A percentile compares a stretch with the other conserved stretches of the same genome.
Evolutionary conservation across 2,113 vertebrate species (phyloP).

Genomic region (Oceanodroma tethys): DNA sequence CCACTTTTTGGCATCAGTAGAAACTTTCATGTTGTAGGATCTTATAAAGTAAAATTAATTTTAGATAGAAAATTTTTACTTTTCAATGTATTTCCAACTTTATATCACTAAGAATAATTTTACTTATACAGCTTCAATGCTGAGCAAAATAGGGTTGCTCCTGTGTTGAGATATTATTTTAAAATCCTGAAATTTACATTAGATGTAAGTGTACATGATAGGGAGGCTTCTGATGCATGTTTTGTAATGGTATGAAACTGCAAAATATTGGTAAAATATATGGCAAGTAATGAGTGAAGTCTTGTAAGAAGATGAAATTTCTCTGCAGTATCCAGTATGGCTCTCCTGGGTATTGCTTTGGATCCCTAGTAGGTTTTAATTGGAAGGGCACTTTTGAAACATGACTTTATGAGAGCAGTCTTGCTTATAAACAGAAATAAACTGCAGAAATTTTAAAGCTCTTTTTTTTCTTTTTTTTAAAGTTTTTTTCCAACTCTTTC

Average conservation of each 20-base stretch:
- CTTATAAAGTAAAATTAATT: neutral
- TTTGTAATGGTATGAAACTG: neutral
- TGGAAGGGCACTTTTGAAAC: neutral
- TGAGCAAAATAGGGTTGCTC: neutral
- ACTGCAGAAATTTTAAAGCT: neutral
- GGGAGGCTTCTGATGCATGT: neutral
- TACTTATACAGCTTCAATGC: fast-evolving
- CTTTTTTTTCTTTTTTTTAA: neutral
- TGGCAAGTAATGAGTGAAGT: neutral
- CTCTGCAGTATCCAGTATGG: neutral
- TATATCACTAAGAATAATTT: neutral
- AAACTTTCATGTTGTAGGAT: neutral
- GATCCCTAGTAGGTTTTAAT: neutral
- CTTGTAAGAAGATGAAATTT: neutral
- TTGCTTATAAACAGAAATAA: neutral
- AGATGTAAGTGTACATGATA: neutral
- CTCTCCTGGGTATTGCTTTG: neutral
- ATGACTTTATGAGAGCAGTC: neutral
- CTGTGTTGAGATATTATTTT: neutral
- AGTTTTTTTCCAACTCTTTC: neutral
- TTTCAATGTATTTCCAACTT: neutral
- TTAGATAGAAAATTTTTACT: neutral
- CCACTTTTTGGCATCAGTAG: neutral
- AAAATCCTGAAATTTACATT: neutral
- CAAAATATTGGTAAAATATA: conserved; percentile 47